Evolutionary conservation across 2,888 invertebrate species (phyloP), one percentile per base, ranked within the genome.

Genomic region (Drosophila kambysellisi): DNA sequence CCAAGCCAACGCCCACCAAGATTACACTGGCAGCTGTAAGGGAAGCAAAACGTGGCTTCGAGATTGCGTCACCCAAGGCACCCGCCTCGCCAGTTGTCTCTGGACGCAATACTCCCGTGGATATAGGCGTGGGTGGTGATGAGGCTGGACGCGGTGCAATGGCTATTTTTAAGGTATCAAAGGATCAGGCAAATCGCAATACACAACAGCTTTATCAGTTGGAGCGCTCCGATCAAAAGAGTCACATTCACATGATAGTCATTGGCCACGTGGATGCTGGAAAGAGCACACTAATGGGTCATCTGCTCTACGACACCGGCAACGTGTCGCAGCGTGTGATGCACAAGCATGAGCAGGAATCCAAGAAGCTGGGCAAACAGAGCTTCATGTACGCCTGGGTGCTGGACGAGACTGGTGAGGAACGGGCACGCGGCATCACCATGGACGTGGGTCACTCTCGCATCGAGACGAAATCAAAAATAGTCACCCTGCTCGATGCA

Each of bases 381-480:
- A 99, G 99, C 75, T 99, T 99, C 89, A 97, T 98, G 94, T 99
- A 97, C 93, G 99, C 99, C 4, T 99, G 99, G 99, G 98, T 99
- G 3, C 94, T 99, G 60, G 99, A 99, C 93, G 99, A 99, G 94
- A 99, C 99, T 70, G 98, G 98, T 1, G 99, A 99, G 92, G 99
- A 99, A 93, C 95, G 99, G 85, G 95, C 96, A 33, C 95, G 99
- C 79, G 99, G 99, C 17, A 99, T 99, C 58, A 99, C 99, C 1
- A 99, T 99, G 98, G 99, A 99, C 94, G 96, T 99, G 17, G 99
- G 98, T 0, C 96, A 97, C 83, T 97, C 97, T 20, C 96, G 97
- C 81, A 98, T 99, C 94, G 97, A 98, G 93, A 98, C 99, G 0
- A 95, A 96, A 63, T 95, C 95, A 4, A 98, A 98, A 94, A 94